Percentiles rank a stretch among this genome's conserved stretches.
These are phyloP conservation scores for Stegodyphus dumicola DNA, from an alignment of 1,140 invertebrate genomes.

Conservation along the genomic window DNA sequence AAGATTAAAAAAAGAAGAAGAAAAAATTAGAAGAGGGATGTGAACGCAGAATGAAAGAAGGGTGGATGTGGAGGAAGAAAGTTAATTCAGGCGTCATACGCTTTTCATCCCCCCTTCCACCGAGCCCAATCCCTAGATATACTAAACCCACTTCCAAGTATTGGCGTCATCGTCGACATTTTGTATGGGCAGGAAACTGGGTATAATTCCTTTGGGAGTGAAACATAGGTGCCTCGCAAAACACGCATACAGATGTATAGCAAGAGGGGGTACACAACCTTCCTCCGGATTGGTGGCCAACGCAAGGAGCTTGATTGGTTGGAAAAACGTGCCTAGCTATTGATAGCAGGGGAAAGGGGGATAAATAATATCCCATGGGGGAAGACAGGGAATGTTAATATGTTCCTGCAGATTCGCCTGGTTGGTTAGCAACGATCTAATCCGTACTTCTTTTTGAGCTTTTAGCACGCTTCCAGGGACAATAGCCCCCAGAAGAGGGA, in stretches of 20 bases:
- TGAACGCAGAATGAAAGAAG: constrained; percentile 1
- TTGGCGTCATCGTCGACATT: constrained; percentile 36
- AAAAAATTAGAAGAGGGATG: constrained; percentile 21
- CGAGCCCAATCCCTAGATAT: background rate
- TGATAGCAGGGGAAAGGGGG: constrained; percentile 31
- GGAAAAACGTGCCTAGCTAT: constrained; percentile 54
- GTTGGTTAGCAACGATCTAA: constrained; percentile 59
- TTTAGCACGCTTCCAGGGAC: constrained; percentile 41
- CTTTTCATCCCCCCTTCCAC: constrained; percentile 18
- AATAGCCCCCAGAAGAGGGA: constrained; percentile 27
- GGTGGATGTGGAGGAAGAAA: constrained; percentile 37
- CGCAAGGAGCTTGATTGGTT: constrained; percentile 26
- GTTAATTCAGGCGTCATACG: constrained; percentile 40
- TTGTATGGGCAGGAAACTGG: constrained; percentile 53
- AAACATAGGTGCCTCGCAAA: constrained; percentile 40
- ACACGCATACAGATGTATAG: constrained; percentile 56
- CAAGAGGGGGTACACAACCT: constrained; percentile 8
- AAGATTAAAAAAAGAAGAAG: constrained; percentile 11
- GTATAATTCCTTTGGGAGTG: constrained; percentile 54
- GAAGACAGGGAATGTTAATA: constrained; percentile 53
- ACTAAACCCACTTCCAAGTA: background rate
- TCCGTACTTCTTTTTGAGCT: constrained; percentile 43
- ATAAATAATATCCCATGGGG: constrained; percentile 50
- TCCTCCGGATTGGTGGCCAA: constrained; percentile 32
- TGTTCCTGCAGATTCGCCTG: constrained; percentile 50